Evolutionary conservation across 2,888 invertebrate species (phyloP).

Genomic region (Erebia epiphron): DNA sequence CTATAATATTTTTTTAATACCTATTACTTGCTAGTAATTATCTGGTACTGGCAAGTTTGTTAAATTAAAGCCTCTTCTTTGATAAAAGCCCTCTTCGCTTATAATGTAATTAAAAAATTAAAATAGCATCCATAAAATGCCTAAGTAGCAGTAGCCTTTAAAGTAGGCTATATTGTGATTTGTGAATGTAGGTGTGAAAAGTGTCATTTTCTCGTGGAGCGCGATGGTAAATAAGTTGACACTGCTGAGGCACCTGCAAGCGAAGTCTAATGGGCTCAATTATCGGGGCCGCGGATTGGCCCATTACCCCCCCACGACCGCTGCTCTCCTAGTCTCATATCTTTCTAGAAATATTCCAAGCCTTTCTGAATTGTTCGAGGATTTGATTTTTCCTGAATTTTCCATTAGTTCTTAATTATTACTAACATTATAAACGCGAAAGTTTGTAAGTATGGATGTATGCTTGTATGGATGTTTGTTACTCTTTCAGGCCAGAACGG

Average conservation of each 20-base stretch:
- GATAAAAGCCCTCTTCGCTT: background rate
- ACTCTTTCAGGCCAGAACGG: no score
- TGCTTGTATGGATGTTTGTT: no score
- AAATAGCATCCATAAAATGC: background rate
- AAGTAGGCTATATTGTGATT: slow-evolving; percentile 7
- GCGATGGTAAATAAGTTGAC: slow-evolving; percentile 31
- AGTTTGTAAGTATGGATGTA: no score
- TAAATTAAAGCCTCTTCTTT: background rate
- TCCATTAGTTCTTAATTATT: no score
- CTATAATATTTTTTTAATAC: no score
- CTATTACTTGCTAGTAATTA: background rate
- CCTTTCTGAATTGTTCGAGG: slow-evolving; percentile 7
- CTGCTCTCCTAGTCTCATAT: slow-evolving; percentile 22
- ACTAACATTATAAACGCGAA: background rate
- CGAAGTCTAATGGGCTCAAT: slow-evolving; percentile 70
- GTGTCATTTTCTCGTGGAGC: slow-evolving; percentile 26
- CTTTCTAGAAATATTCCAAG: slow-evolving; percentile 10
- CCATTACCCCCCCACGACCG: slow-evolving; percentile 60
- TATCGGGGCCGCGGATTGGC: slow-evolving; percentile 65
- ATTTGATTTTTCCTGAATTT: background rate
- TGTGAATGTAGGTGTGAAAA: slow-evolving; percentile 17
- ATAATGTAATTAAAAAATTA: background rate
- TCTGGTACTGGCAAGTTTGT: background rate
- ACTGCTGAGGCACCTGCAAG: slow-evolving; percentile 26
- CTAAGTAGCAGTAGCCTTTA: background rate